A percentile compares a stretch with the other conserved stretches of the same genome.
Conservation (phyloP, 2,888 invertebrate species). For the Nomada fabriciana region DNA sequence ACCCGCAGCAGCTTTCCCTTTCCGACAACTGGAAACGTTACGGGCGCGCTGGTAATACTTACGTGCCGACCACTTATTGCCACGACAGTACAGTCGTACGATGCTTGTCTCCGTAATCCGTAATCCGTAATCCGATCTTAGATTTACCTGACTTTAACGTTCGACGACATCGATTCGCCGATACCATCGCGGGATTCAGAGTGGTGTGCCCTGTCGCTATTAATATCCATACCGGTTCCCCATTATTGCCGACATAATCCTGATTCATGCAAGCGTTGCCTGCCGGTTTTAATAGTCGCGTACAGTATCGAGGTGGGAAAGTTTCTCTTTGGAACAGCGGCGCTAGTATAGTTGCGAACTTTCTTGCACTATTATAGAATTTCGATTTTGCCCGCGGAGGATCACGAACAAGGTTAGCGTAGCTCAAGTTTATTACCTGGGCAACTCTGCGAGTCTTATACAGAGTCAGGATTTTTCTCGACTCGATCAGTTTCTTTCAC, state of each 20-base stretch:
- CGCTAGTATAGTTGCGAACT: background rate
- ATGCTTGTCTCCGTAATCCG: constrained; percentile 8
- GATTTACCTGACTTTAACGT: constrained; percentile 32
- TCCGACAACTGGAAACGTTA: background rate
- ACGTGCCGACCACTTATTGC: background rate
- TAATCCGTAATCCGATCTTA: constrained; percentile 24
- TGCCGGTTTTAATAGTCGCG: constrained; percentile 49
- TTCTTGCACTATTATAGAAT: constrained; percentile 9
- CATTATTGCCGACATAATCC: constrained; percentile 52
- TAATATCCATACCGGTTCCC: constrained; percentile 31
- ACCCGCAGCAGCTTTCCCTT: background rate
- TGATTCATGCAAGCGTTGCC: constrained; percentile 37
- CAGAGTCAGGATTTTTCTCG: constrained; percentile 40
- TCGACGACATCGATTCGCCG: constrained; percentile 51
- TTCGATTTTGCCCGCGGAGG: constrained; percentile 10
- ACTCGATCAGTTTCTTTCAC: constrained; percentile 17
- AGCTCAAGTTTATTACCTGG: constrained; percentile 28
- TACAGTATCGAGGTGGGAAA: background rate
- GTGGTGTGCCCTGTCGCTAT: constrained; percentile 47
- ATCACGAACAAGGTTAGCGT: background rate
- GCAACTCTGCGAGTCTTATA: constrained; percentile 31
- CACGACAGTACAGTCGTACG: background rate
- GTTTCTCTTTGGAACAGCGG: background rate
- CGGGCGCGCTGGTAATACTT: too few species aligned
- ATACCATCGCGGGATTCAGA: constrained; percentile 43